phyloP scores from a whole-genome alignment of 2,113 vertebrate genomes.

The Hydrochoerus hydrochaeris region DNA sequence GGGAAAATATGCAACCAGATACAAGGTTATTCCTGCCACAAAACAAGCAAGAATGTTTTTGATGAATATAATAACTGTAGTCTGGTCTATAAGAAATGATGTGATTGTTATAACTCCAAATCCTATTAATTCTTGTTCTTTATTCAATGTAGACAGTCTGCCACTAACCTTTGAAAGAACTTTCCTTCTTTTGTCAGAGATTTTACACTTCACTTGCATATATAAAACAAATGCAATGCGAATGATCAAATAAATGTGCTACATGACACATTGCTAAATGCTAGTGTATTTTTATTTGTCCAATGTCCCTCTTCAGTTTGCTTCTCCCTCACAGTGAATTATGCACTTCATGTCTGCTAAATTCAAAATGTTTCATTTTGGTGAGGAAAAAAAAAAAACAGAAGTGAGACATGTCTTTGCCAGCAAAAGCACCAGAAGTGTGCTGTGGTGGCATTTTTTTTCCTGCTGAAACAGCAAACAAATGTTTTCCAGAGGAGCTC shows the following conservation, averaged over 20 bases:
- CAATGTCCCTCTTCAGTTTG: neutral
- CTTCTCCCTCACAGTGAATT: neutral
- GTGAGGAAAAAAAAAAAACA: neutral
- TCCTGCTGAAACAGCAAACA: neutral
- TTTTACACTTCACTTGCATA: neutral
- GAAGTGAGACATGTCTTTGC: neutral
- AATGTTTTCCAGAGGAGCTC: neutral
- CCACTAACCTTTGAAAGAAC: neutral
- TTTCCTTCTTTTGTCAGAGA: neutral
- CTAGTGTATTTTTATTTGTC: neutral
- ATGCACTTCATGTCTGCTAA: neutral
- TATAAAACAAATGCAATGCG: neutral
- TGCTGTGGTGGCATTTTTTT: neutral
- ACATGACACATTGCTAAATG: neutral
- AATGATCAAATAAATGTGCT: neutral
- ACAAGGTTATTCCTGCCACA: neutral
- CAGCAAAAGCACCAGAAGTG: neutral
- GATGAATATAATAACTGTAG: neutral
- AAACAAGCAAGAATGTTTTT: neutral
- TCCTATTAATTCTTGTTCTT: neutral
- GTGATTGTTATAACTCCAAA: neutral
- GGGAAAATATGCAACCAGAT: neutral
- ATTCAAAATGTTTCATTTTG: slow-evolving; percentile 7
- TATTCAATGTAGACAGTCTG: neutral
- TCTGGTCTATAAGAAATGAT: neutral